phyloP scores from a whole-genome alignment of 2,113 vertebrate genomes.

The Gopherus evgoodei region DNA sequence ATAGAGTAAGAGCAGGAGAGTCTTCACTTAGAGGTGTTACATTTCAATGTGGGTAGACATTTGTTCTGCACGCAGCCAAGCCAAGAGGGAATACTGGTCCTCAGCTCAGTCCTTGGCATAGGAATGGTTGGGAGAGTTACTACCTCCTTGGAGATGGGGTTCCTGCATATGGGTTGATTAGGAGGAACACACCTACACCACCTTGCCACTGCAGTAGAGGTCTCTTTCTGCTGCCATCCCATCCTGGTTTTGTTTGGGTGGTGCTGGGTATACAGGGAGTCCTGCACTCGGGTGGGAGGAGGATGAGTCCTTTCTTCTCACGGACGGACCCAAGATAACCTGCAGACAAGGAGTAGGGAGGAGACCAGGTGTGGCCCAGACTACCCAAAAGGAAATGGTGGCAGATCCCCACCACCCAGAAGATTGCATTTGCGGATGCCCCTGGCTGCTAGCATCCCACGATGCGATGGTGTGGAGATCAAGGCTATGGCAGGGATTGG shows the following conservation, averaged over 20 bases:
- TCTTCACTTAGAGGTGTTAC: background rate
- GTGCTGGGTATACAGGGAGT: background rate
- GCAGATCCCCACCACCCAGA: background rate
- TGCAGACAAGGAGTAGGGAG: no score
- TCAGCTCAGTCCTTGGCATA: background rate
- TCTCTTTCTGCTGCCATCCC: fast-evolving
- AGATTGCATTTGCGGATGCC: background rate
- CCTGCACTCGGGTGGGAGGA: background rate
- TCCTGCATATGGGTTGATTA: background rate
- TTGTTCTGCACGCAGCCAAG: background rate
- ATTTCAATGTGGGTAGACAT: background rate
- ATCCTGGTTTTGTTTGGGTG: background rate
- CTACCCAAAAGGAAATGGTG: background rate
- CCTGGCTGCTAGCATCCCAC: background rate
- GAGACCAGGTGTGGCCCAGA: background rate
- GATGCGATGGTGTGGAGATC: background rate
- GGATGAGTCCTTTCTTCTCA: background rate
- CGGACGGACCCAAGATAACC: background rate
- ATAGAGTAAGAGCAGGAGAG: background rate
- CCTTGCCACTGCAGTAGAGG: background rate
- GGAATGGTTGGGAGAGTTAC: background rate
- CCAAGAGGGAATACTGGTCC: background rate
- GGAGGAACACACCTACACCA: background rate
- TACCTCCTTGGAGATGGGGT: background rate
- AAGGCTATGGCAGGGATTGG: background rate